Evolutionary conservation across 1,140 invertebrate species (phyloP).

Genomic region (Mizuhopecten yessoensis): DNA sequence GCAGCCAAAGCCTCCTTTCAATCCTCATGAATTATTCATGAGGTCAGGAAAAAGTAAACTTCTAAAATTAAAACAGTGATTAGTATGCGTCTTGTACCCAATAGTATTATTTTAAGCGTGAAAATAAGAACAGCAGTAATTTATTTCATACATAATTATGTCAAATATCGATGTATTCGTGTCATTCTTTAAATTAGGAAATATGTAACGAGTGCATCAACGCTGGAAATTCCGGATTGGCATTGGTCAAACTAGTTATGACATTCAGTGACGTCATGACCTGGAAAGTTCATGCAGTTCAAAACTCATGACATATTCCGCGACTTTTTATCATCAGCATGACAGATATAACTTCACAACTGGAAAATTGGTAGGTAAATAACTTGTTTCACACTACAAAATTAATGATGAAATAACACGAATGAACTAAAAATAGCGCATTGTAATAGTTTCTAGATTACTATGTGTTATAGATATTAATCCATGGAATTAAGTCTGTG

Average conservation of each 20-base stretch:
- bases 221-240: not conserved
- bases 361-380: no score
- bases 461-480: no score
- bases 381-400: no score
- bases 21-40: conserved; percentile 79
- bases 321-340: no score
- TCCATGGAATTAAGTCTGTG: no score
- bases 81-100: conserved; percentile 41
- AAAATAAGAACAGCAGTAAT: not conserved
- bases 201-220: not conserved
- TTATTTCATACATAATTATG: not conserved
- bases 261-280: no score
- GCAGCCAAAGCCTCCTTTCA: conserved; percentile 78
- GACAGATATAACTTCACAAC: no score
- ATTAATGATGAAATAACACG: no score
- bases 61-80: conserved; percentile 43
- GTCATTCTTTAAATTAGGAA: not conserved
- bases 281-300: no score
- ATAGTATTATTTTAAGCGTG: not conserved
- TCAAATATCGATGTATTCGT: not conserved
- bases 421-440: no score
- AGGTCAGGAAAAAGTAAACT: conserved; percentile 60
- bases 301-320: no score
- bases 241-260: not conserved
- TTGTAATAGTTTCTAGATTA: no score